Evolutionary conservation across 2,888 invertebrate genomes (phyloP).

Genomic region (Polydrusus cervinus): DNA sequence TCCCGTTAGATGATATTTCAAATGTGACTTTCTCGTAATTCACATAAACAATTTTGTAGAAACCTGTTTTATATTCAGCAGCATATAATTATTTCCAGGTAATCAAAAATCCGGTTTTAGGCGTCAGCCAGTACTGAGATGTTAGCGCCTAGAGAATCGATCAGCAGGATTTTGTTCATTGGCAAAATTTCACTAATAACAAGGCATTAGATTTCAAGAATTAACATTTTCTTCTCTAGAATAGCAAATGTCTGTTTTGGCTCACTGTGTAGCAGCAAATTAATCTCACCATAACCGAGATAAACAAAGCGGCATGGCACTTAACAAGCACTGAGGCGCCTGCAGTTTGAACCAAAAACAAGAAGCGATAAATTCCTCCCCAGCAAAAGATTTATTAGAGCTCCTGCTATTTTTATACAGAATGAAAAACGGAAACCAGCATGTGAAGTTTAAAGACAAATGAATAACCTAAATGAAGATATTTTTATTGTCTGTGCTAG

Average conservation of each 20-base stretch:
- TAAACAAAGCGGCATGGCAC: constrained; percentile 7
- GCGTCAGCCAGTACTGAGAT: too few relatives aligned
- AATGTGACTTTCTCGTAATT: too few relatives aligned
- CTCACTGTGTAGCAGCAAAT: background rate
- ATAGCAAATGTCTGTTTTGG: too few relatives aligned
- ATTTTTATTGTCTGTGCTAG: constrained; percentile 18
- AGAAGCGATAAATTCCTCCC: constrained; percentile 27
- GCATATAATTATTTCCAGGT: too few relatives aligned
- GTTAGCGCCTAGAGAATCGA: too few relatives aligned
- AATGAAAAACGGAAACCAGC: constrained; percentile 22
- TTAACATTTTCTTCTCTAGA: too few relatives aligned
- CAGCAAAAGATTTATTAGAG: constrained; percentile 16
- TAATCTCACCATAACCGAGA: constrained; percentile 11
- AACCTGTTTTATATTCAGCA: too few relatives aligned
- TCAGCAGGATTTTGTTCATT: too few relatives aligned
- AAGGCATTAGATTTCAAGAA: background rate
- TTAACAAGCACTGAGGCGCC: constrained; percentile 13
- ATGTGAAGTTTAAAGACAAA: constrained; percentile 12
- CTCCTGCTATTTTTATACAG: constrained; percentile 25
- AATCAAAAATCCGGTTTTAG: too few relatives aligned
- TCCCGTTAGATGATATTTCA: too few relatives aligned
- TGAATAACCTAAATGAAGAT: constrained; percentile 19
- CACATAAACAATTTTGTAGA: too few relatives aligned
- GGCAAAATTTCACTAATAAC: too few relatives aligned
- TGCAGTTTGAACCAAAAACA: constrained; percentile 23